Base-by-base conservation (phyloP, 1,140 invertebrate species). In the Mya arenaria region DNA sequence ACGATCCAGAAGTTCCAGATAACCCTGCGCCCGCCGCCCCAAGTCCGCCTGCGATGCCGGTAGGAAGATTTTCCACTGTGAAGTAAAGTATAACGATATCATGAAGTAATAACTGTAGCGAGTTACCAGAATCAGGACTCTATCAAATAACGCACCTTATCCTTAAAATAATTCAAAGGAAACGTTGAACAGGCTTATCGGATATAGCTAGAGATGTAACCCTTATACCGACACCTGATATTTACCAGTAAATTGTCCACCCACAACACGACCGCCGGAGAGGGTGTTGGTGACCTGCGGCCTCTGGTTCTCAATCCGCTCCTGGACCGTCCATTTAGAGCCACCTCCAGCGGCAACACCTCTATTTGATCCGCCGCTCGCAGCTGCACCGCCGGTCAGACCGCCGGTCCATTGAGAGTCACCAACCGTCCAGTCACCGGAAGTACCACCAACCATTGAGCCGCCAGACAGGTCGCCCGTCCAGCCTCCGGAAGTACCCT, bases 241-340 rank as follows among this genome's bases (percentile, higher is more conserved):
- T 23, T 52, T 36, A 4, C 56, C 73, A 32, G 39, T 32, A 25
- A 78, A 78, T 25, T 37, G 17, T 25, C 75, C 75, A 34, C 75
- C 75, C 39, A 78, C 75, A 19, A 78, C 62, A 65, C 75, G 75
- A 30, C 75, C 75, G 30, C 75, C 75, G 13, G 36, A 34, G 32
- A 78, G 55, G 5, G 28, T 65, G 15, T 55, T 62, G 5, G 60
- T 58, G 6, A n/a, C 4, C 17, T 4, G 8, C 1, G 75, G 75
- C 23, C 52, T 34, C 56, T 78, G 8, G n/a, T 39, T 78, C 41
- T 78, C 75, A 10, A 30, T 1, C 19, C 63, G 58, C 19, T 52
- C 39, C 41, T 78, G 62, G 13, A 78, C 25, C n/a, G 75, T 66
- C 36, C 75, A 41, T 44, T 78, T 78, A 25, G 75, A 78, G 25